Conservation (phyloP, 2,113 vertebrate genomes). For the Hystrix brachyura region DNA sequence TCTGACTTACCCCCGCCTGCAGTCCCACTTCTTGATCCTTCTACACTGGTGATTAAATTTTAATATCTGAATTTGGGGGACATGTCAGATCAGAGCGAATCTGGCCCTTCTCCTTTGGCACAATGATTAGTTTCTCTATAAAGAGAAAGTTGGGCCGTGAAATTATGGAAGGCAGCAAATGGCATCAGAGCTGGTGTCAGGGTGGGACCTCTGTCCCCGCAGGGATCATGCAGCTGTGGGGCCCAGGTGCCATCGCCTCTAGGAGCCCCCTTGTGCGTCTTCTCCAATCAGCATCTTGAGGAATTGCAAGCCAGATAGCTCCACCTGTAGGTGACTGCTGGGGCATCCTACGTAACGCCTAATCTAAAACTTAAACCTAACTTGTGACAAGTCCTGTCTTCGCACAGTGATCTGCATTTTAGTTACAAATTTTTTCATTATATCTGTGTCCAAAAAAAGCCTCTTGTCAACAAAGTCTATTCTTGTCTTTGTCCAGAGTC, state of each 20-base stretch:
- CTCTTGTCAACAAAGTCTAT: neutral
- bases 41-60: neutral
- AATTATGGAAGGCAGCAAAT: neutral
- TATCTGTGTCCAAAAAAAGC: neutral
- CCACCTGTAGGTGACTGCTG: neutral
- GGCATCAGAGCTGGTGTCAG: neutral
- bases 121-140: too few relatives aligned
- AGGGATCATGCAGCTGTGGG: too few relatives aligned
- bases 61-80: neutral
- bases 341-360: neutral
- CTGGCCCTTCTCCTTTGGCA: too few relatives aligned
- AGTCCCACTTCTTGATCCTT: neutral
- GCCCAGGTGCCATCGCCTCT: too few relatives aligned
- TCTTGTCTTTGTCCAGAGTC: neutral
- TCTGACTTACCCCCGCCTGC: neutral
- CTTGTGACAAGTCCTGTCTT: neutral
- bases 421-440: neutral
- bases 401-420: neutral
- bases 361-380: neutral
- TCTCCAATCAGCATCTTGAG: too few relatives aligned
- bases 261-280: too few relatives aligned
- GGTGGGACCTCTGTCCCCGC: neutral
- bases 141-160: neutral
- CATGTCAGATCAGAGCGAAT: neutral
- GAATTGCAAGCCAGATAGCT: neutral